Percentiles rank a stretch among this genome's conserved stretches.
These are phyloP conservation scores for Sinocyclocheilus anshuiensis DNA, from an alignment of 2,113 vertebrate species.

Conservation along the genomic window DNA sequence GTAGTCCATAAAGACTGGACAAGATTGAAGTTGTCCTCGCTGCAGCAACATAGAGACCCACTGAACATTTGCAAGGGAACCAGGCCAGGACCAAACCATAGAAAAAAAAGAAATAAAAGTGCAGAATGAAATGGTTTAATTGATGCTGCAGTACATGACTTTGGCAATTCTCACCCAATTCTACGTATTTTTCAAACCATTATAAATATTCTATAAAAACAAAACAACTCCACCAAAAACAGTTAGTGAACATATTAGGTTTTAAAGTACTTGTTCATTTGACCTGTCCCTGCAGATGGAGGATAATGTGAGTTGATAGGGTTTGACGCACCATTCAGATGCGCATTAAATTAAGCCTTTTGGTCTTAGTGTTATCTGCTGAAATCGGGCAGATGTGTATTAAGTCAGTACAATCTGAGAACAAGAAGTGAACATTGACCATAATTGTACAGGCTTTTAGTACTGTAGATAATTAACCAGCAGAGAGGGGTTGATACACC, in stretches of 20 bases:
- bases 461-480: neutral
- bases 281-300: neutral
- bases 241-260: neutral
- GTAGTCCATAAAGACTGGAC: conserved; percentile 50
- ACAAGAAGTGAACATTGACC: neutral
- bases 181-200: neutral
- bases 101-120: too few relatives aligned
- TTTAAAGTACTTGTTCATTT: neutral
- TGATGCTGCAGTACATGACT: neutral
- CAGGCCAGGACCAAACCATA: neutral
- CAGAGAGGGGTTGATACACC: neutral
- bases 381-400: neutral
- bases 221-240: neutral
- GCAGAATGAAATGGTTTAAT: neutral
- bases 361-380: too few relatives aligned
- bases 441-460: neutral
- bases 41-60: conserved; percentile 33
- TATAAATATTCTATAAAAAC: neutral
- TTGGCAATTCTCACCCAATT: neutral
- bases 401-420: neutral
- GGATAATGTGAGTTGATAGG: neutral
- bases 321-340: neutral
- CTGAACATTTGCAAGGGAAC: neutral
- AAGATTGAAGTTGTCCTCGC: conserved; percentile 29
- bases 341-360: neutral